These are phyloP conservation scores for Crambe crambe DNA, from an alignment of 37 sponge, comb jelly and placozoan genomes.

Conservation along the genomic window DNA sequence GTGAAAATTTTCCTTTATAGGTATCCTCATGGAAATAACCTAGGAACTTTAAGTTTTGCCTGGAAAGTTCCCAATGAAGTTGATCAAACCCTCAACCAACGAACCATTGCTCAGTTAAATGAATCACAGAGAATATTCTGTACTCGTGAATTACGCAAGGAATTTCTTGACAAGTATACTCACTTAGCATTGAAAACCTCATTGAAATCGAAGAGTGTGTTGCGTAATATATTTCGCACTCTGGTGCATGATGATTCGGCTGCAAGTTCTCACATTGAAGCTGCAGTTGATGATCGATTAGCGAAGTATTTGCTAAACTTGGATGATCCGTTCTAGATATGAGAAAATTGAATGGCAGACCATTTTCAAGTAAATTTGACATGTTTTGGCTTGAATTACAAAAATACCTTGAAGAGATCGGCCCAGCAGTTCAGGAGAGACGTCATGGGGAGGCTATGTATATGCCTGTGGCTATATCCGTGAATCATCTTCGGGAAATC, in stretches of 20 bases:
- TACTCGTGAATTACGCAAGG: constrained; percentile 8
- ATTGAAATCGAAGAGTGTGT: background rate
- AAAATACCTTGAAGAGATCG: background rate
- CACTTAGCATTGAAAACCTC: too few species aligned
- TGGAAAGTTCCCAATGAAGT: constrained; percentile 9
- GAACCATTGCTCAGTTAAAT: background rate
- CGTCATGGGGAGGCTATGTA: constrained; percentile 5
- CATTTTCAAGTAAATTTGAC: background rate
- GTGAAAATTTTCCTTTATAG: background rate
- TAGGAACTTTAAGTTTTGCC: background rate
- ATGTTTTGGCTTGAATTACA: constrained; percentile 5
- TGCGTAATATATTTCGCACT: background rate
- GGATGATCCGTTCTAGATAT: constrained; percentile 11
- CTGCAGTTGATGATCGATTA: background rate
- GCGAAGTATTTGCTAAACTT: background rate
- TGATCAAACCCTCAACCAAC: background rate
- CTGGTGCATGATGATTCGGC: constrained; percentile 1
- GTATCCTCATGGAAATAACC: constrained; percentile 12
- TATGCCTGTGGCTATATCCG: constrained; percentile 20
- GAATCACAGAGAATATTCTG: background rate
- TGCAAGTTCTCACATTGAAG: background rate
- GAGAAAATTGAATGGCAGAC: constrained; percentile 9
- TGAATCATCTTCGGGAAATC: background rate
- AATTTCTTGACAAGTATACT: constrained; percentile 12
- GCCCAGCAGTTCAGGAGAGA: background rate